Conservation (phyloP, 2,888 invertebrate species). For the Argyresthia goedartella region DNA sequence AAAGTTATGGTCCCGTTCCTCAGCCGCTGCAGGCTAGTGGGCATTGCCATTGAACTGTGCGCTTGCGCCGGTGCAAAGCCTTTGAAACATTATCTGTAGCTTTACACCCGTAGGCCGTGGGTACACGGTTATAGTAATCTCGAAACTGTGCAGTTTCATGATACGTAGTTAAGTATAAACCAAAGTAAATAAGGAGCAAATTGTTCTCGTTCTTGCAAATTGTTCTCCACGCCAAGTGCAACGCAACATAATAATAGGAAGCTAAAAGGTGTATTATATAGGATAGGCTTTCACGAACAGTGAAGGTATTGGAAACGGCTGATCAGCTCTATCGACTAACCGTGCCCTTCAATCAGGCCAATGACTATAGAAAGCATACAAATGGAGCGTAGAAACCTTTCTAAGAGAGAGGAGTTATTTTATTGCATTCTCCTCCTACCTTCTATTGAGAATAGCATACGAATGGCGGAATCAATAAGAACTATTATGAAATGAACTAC, state of each 20-base stretch:
- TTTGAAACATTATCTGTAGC: constrained; percentile 1
- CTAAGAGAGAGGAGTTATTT: constrained; percentile 7
- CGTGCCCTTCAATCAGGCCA: constrained; percentile 2
- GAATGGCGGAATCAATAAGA: too few species aligned
- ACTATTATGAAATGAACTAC: too few species aligned
- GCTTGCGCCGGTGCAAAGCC: background rate
- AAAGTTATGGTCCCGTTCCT: constrained; percentile 11
- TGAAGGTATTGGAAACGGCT: background rate
- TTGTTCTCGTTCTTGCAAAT: background rate
- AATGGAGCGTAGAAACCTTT: constrained; percentile 15
- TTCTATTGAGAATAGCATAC: background rate
- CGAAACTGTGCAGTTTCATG: background rate
- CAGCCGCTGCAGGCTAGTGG: constrained; percentile 8
- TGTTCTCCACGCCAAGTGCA: background rate
- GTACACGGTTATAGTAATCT: background rate
- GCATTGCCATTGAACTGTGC: background rate
- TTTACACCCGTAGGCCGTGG: background rate
- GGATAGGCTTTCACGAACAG: background rate
- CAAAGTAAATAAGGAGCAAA: background rate
- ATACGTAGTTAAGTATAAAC: background rate
- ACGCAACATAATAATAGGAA: background rate
- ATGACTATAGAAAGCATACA: constrained; percentile 16
- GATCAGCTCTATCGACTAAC: background rate
- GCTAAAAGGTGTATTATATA: background rate
- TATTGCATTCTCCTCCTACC: background rate